Evolutionary conservation across 92 coral and sea anemone genomes (phyloP), one percentile per base, ranked within the genome.

Genomic region (Micromussa lordhowensis): DNA sequence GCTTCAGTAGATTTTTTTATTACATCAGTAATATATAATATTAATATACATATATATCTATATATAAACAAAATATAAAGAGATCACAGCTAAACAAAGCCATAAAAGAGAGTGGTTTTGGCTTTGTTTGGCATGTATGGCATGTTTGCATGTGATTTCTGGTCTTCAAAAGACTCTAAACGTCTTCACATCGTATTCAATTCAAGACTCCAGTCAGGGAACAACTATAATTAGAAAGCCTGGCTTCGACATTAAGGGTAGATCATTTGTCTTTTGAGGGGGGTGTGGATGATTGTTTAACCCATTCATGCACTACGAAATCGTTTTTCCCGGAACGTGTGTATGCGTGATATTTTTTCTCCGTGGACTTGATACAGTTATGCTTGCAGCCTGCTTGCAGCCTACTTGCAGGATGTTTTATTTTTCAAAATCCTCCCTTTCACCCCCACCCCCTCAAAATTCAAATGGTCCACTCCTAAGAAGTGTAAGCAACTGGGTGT

Each of bases 131-230:
- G 44, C 44, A 79, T 54, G 82, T 54, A 17, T 57, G 69, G 57
- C 82, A 28, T 79, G 68, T 54, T 19, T 79, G 82, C 57, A 79
- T 79, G 28, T 49, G 40, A 17, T 4, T 29, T 51, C 24, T 31
- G 29, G 82, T 79, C 69, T 32, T 18, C 44, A 54, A 57, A 21
- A 34, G 82, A 79, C 68, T 28, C 68, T 79, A 57, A 79, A 55
- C 31, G 32, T 13, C 19, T 8, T 44, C 49, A 28, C 3, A 38
- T 74, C 19, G 24, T 11, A 26, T 78, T 64, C 13, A 49, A 73
- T 17, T 22, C 29, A 73, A 73, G n/a, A 73, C 12, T 73, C 53
- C 29, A 21, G 78, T 34, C 35, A 36, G 63, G 26, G 66, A 48
- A 53, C 35, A 48, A 6, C 59, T 28, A 22, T n/a, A 8, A 32